Conservation (phyloP, 1,140 invertebrate genomes). For the Hypothenemus hampei region DNA sequence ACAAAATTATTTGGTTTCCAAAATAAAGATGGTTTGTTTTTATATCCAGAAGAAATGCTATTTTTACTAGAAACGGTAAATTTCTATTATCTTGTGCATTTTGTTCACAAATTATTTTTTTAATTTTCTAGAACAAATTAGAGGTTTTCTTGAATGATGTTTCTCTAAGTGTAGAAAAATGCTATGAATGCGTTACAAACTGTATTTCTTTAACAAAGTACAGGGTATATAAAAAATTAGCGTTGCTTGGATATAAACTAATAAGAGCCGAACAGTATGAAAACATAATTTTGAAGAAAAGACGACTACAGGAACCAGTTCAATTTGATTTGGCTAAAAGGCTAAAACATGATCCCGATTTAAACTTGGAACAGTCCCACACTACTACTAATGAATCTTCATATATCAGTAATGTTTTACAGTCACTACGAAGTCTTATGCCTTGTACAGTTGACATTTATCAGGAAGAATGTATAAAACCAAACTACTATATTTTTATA, state of each 20-base stretch:
- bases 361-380: background rate
- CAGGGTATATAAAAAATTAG: conserved; percentile 38
- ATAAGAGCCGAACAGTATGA: conserved; percentile 14
- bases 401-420: conserved; percentile 20
- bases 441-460: conserved; percentile 8
- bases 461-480: background rate
- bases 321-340: background rate
- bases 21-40: conserved; percentile 33
- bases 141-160: conserved; percentile 36
- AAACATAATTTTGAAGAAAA: conserved; percentile 3
- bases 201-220: conserved; percentile 32
- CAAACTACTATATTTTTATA: conserved; percentile 31
- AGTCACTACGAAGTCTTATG: conserved; percentile 10
- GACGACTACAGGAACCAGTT: background rate
- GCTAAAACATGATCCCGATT: background rate
- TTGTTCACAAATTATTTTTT: conserved; percentile 1
- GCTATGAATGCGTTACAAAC: conserved; percentile 35
- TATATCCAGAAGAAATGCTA: conserved; percentile 42
- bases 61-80: conserved; percentile 43
- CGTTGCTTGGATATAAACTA: conserved; percentile 33
- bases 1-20: conserved; percentile 34
- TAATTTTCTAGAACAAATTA: conserved; percentile 37
- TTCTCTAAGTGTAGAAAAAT: conserved; percentile 39
- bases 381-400: background rate
- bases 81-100: background rate